These are phyloP conservation scores for Stenchaetothrips biformis DNA, from an alignment of 2,888 invertebrate species.

Conservation along the genomic window DNA sequence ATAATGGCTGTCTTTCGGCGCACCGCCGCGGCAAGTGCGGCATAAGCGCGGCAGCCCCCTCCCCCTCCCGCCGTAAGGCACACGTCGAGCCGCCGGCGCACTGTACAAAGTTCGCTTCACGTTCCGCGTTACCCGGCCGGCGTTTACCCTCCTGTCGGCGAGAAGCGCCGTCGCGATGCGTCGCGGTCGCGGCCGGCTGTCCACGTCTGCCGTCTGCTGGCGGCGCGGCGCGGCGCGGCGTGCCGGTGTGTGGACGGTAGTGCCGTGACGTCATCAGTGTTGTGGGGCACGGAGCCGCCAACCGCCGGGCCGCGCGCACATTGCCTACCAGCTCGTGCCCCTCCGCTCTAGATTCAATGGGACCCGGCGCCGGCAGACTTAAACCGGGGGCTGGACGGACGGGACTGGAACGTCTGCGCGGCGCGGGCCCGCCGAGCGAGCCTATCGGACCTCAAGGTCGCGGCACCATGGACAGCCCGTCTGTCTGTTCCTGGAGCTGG, in stretches of 20 bases:
- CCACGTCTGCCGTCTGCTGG: not conserved
- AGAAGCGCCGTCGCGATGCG: not conserved
- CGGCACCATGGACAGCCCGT: too few species aligned
- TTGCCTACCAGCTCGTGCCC: not conserved
- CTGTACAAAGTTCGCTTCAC: not conserved
- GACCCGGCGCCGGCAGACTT: too few species aligned
- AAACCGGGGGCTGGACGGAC: too few species aligned
- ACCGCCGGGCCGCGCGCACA: too few species aligned
- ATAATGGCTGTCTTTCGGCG: not conserved
- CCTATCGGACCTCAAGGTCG: too few species aligned
- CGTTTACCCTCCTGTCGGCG: not conserved
- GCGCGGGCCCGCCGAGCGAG: too few species aligned
- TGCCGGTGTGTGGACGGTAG: not conserved
- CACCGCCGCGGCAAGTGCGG: not conserved
- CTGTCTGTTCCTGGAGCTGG: too few species aligned
- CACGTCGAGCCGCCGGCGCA: not conserved
- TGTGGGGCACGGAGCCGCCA: too few species aligned
- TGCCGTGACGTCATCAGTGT: not conserved
- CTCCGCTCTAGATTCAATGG: not conserved
- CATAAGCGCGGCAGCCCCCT: not conserved
- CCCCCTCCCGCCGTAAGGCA: not conserved
- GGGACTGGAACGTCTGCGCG: too few species aligned
- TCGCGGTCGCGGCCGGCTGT: not conserved
- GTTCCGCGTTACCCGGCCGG: not conserved
- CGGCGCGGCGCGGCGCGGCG: not conserved